Evolutionary conservation across 2,888 invertebrate species (phyloP), one percentile per base, ranked within the genome.

Genomic region (Lithophane ornitopus): DNA sequence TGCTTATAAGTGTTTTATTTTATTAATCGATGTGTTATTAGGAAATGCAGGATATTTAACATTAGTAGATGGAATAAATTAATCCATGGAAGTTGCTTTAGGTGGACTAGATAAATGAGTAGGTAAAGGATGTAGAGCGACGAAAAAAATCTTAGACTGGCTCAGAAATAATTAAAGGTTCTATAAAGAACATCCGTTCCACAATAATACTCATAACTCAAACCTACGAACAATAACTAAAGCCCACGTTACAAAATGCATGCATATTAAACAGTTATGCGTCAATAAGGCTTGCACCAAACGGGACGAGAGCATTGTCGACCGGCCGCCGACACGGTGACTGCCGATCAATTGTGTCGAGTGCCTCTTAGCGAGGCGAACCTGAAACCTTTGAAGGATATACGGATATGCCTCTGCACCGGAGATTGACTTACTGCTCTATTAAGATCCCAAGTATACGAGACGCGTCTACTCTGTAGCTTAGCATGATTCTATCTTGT

Each of bases 381-480:
- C 87, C 86, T 87, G 85, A 87, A 89, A 85, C 91, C 91, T 92
- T 90, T 91, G 90, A 90, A 90, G 90, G 90, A 89, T 89, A 90
- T 89, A 89, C 89, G 89, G 90, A 90, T 90, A 89, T 90, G 89
- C 88, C 85, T 88, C 84, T 91, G 87, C 88, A 88, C 91, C 92
- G 92, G 93, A 94, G 93, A 95, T 94, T 94, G 92, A 93, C 92
- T 94, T 93, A 92, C 92, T 86, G 84, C 85, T 85, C 74, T 76
- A 80, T 85, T 74, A 74, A 81, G 78, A 73, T 81, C 70, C 67
- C 78, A 80, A 80, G 85, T 76, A 81, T 44, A 61, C 58, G 44
- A 49, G 28, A 71, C 39, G 22, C 34, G 52, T 41, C 44, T 68
- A 62, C 41, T 76, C 81, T 68, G 61, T 70, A 65, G 56, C 69